Conservation (phyloP, 1,140 invertebrate genomes). For the Colletes gigas region DNA sequence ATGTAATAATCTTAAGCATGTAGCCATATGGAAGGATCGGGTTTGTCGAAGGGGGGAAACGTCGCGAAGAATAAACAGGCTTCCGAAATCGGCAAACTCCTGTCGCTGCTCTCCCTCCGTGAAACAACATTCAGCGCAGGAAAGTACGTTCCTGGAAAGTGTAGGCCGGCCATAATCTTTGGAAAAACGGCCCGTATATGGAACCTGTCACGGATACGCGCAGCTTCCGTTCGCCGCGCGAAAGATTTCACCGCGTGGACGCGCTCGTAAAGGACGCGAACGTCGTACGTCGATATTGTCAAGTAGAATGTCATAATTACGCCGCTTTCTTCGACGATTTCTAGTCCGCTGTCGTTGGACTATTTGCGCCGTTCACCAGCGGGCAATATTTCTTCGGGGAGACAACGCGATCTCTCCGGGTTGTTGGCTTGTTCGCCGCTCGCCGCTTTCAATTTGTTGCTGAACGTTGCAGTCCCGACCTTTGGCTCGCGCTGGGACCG, state of each 20-base stretch:
- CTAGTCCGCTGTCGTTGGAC: constrained; percentile 3
- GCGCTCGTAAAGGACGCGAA: not conserved
- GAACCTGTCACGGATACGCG: constrained; percentile 7
- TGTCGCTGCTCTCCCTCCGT: constrained; percentile 62
- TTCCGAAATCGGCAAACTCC: constrained; percentile 70
- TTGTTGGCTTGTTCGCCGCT: not conserved
- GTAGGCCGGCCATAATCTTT: constrained; percentile 41
- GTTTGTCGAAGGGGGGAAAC: not conserved
- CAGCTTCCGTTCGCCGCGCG: constrained; percentile 34
- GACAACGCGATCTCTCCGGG: constrained; percentile 23
- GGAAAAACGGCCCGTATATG: constrained; percentile 51
- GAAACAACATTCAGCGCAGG: constrained; percentile 42
- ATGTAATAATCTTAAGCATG: too few relatives aligned
- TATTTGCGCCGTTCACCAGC: not conserved
- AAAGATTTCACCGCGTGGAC: constrained; percentile 27
- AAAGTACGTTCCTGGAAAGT: constrained; percentile 68
- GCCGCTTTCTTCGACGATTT: constrained; percentile 30
- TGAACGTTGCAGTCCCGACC: constrained; percentile 18
- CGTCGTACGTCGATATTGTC: constrained; percentile 6
- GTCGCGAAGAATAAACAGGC: constrained; percentile 51
- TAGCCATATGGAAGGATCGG: too few relatives aligned
- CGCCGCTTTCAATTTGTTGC: constrained; percentile 36
- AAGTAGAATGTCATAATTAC: constrained; percentile 43
- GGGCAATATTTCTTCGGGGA: constrained; percentile 8
- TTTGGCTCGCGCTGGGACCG: constrained; percentile 20